These are phyloP conservation scores for Taphrorychus bicolor DNA, from an alignment of 2,888 invertebrate species.

Conservation along the genomic window DNA sequence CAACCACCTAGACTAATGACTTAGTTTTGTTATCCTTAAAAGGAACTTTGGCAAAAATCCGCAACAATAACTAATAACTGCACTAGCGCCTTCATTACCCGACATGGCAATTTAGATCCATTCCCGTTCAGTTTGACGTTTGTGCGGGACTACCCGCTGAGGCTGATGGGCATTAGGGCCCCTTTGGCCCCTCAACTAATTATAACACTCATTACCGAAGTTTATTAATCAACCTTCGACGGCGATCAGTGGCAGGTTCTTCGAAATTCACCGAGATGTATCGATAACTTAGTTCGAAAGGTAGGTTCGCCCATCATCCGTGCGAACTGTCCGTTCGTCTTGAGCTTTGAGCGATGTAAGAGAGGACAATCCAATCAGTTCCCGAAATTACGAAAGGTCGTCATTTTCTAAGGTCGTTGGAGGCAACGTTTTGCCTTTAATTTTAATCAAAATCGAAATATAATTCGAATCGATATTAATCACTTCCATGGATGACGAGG, in stretches of 20 bases:
- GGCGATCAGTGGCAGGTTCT: slow-evolving; percentile 26
- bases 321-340: not conserved
- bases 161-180: slow-evolving; percentile 51
- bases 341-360: not conserved
- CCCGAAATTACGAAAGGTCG: not conserved
- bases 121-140: slow-evolving; percentile 24
- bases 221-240: slow-evolving; percentile 61
- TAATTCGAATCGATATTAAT: slow-evolving; percentile 48
- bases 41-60: too few species aligned
- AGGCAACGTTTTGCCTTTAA: slow-evolving; percentile 18
- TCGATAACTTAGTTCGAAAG: not conserved
- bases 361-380: not conserved
- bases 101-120: slow-evolving; percentile 27
- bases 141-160: slow-evolving; percentile 47
- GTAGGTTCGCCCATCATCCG: not conserved
- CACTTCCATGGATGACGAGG: slow-evolving; percentile 48
- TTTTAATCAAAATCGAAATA: slow-evolving; percentile 27
- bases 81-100: not conserved
- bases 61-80: not conserved
- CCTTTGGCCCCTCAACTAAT: slow-evolving; percentile 55
- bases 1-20: too few species aligned
- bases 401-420: not conserved
- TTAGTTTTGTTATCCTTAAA: too few species aligned
- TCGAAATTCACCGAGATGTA: slow-evolving; percentile 12
- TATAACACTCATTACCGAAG: slow-evolving; percentile 61